These are phyloP conservation scores for Nycticorax nycticorax DNA, from an alignment of 2,113 vertebrate genomes.

Conservation along the genomic window DNA sequence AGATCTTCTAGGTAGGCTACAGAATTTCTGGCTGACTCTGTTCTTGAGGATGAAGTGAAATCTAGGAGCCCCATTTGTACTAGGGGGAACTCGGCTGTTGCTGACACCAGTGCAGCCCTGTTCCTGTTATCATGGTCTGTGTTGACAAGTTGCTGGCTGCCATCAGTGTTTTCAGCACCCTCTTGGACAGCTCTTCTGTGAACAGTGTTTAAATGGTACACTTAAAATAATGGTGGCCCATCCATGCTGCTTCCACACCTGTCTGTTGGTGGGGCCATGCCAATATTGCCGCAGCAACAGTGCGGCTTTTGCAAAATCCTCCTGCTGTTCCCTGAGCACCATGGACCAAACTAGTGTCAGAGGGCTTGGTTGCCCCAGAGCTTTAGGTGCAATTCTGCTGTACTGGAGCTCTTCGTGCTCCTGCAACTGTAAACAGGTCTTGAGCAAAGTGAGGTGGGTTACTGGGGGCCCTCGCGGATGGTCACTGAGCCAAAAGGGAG, in stretches of 20 bases:
- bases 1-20: background rate
- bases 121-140: background rate
- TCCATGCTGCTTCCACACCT: background rate
- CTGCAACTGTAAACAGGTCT: background rate
- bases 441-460: background rate
- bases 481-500: background rate
- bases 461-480: background rate
- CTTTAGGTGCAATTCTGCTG: background rate
- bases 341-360: fast-evolving
- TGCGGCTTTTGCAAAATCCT: background rate
- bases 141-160: slow-evolving; percentile 51
- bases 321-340: background rate
- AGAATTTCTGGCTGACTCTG: background rate
- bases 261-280: background rate
- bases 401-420: background rate
- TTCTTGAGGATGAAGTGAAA: background rate
- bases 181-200: slow-evolving; percentile 34
- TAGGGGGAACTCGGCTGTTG: fast-evolving
- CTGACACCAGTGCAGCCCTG: background rate
- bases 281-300: fast-evolving
- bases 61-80: background rate
- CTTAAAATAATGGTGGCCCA: background rate
- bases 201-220: background rate
- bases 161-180: slow-evolving; percentile 25
- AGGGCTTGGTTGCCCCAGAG: background rate